Base-by-base conservation (phyloP, 2,888 invertebrate genomes). In the Hypolimnas misippus region DNA sequence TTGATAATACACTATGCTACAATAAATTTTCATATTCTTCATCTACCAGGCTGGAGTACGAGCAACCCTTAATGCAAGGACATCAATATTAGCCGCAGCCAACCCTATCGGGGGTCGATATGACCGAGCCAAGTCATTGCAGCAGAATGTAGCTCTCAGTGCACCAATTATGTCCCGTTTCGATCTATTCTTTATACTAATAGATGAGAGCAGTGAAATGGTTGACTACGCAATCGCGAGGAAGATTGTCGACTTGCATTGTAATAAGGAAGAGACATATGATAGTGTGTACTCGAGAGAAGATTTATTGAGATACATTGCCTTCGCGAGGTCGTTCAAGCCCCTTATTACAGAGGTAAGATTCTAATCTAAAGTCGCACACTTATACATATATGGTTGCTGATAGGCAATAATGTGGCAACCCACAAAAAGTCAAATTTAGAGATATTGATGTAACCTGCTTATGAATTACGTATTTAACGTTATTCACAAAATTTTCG, bases 111-210 rank as follows among this genome's bases (percentile, higher is more conserved):
- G 97, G n/a, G 98, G 99, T 0, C 94, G 98, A 33, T 99, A 99
- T 86, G 99, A 99, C 87, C 94, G 98, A 44, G 94, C 97, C 0
- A 98, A 97, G 81, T 97, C 98, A 0, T 89, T 99, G 3, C 97
- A 98, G 75, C 98, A 99, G 81, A 99, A 99, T 84, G 96, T 99
- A 1, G 94, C 95, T 0, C 90, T 99, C 14, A 96, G 97, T 0
- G 98, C 99, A 0, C 99, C 99, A 0, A 98, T 99, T 76, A 99
- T 99, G 99, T 99, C 99, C 0, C 94, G 99, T 72, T 99, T 99
- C 86, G 99, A 99, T 88, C 92, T 99, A 14, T 99, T 99, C 92
- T 99, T 99, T 89, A 98, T 99, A 71, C 93, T 99, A 1, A 97
- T 99, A 1, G 99, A 99, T 82, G 99, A 99, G 82, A 97, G 98